Percentiles rank a stretch among this genome's conserved stretches.
Conservation (phyloP, 2,888 invertebrate species). For the Agrotis puta region DNA sequence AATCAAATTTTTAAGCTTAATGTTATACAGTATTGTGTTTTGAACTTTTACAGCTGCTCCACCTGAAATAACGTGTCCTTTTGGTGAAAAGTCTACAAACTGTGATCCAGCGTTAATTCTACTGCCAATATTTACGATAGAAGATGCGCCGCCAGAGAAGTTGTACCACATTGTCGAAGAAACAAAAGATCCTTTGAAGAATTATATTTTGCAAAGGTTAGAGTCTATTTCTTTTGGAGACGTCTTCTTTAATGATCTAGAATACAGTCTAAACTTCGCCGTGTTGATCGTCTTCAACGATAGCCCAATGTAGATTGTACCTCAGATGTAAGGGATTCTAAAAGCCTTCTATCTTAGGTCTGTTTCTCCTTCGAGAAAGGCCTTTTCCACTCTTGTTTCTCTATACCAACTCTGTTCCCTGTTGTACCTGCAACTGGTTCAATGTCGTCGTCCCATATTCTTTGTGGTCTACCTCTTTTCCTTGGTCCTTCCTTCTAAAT, state of each 20-base stretch:
- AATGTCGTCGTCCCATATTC: background rate
- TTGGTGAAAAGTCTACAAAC: conserved; percentile 48
- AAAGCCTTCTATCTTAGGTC: background rate
- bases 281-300: no score
- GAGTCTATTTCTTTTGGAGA: background rate
- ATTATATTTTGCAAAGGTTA: conserved; percentile 52
- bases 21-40: background rate
- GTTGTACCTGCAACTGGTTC: no score
- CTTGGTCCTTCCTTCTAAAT: background rate
- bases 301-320: no score
- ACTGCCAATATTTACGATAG: conserved; percentile 81
- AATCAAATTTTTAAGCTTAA: no score
- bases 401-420: background rate
- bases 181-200: conserved; percentile 32
- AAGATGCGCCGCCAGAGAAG: conserved; percentile 78
- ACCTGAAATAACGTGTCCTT: conserved; percentile 24
- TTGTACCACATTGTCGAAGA: conserved; percentile 45
- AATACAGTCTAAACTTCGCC: no score
- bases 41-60: background rate
- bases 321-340: no score
- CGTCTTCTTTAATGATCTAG: background rate
- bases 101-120: conserved; percentile 78
- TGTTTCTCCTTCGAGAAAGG: background rate
- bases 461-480: background rate
- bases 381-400: background rate